Evolutionary conservation across 2,113 vertebrate genomes (phyloP).

Genomic region (Colaptes auratus): DNA sequence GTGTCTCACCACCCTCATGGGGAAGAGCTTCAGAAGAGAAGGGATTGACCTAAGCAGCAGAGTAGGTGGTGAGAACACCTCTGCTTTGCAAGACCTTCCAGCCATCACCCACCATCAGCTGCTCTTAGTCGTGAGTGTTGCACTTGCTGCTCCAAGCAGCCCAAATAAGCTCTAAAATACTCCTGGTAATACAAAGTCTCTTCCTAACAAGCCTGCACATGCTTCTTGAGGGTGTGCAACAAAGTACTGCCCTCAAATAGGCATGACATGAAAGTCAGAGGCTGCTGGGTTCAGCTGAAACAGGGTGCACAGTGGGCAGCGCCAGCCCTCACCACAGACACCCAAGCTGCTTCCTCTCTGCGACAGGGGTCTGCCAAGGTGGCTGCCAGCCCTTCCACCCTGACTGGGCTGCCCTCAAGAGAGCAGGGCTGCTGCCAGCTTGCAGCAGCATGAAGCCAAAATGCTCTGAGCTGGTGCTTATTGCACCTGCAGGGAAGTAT

Average conservation of each 20-base stretch:
- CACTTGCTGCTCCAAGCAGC: not conserved
- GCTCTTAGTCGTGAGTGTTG: fast-evolving
- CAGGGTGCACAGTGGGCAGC: fast-evolving
- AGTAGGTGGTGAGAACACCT: fast-evolving
- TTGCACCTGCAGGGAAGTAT: not conserved
- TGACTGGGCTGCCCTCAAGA: not conserved
- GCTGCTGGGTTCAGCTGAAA: not conserved
- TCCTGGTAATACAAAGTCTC: not conserved
- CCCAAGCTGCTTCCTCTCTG: not conserved
- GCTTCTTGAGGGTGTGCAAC: not conserved
- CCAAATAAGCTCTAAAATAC: not conserved
- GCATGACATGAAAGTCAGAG: not conserved
- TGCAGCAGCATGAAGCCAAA: fast-evolving
- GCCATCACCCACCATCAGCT: not conserved
- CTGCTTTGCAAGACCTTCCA: not conserved
- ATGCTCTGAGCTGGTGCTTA: fast-evolving
- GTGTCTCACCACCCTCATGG: no score
- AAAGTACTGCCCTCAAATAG: not conserved
- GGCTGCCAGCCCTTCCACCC: not conserved
- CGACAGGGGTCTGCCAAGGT: not conserved
- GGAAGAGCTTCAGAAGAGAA: no score
- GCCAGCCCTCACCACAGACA: not conserved
- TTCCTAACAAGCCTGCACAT: no score
- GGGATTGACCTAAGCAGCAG: not conserved
- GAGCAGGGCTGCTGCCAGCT: not conserved